Base-by-base conservation (phyloP, 2,797 vertebrate species). In the Bradypodion pumilum region DNA sequence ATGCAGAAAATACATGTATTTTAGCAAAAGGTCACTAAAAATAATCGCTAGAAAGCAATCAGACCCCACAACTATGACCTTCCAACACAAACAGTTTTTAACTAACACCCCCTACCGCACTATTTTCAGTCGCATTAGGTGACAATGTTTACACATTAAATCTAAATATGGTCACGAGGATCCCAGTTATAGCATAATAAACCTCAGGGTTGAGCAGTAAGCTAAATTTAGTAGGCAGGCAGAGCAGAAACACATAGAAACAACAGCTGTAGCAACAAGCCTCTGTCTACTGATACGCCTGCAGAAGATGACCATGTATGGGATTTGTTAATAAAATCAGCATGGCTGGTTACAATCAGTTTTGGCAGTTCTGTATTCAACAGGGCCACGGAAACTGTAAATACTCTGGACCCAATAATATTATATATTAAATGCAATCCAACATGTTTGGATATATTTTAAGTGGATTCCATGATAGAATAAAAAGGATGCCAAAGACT, bases 121-220 rank as follows among this genome's bases (percentile, higher is more conserved):
- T 94, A 93, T 91, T 93, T 93, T 92, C 82, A 90, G 90, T 78
- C 15, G 77, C 84, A 90, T 88, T 83, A 80, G 78, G 85, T 87
- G 84, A 66, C 63, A 81, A 91, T 91, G 79, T 92, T 90, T 89
- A 35, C 70, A 73, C 37, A 82, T 86, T 73, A 91, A 86, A 87
- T 60, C 91, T 92, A 91, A 94, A 93, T 87, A 91, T 87, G 90
- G 90, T 84, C 86, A 91, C 15, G 84, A 66, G 37, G 77, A 92
- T 89, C 35, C 77, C 80, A 10, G 73, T 91, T 86, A 70, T 66
- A 78, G 68, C 35, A 73, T 69, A 91, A 89, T 87, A 91, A 94
- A 88, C 78, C 81, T 52, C 77, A 42, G 59, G 52, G 79, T 52
- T 85, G 70, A 86, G 81, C 86, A 83, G 32, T 46, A 73, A 80